Percentiles rank a stretch among this genome's conserved stretches.
phyloP scores from a whole-genome alignment of 2,888 invertebrate species.

The Conus canariensis region DNA sequence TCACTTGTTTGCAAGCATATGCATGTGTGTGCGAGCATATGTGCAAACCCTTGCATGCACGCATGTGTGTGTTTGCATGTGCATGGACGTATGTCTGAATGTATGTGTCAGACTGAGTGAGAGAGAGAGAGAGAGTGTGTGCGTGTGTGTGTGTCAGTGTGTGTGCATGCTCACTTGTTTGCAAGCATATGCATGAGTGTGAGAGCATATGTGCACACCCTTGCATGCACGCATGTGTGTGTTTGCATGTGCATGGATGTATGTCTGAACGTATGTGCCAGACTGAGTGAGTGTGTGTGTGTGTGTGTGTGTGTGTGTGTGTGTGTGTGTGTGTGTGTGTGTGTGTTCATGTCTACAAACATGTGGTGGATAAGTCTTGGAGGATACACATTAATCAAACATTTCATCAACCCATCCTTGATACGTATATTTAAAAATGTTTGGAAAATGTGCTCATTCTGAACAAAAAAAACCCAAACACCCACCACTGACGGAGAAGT shows the following conservation, averaged over 20 bases:
- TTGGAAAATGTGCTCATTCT: no score
- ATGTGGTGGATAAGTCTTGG: no score
- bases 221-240: neutral
- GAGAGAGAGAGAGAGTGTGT: neutral
- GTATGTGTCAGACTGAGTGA: neutral
- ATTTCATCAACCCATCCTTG: no score
- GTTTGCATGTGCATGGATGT: neutral
- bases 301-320: neutral
- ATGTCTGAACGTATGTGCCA: neutral
- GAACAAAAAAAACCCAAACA: constrained; percentile 39
- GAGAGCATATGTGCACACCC: neutral
- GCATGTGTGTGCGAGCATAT: neutral
- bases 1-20: neutral
- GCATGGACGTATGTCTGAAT: neutral
- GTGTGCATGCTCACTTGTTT: neutral
- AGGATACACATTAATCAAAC: no score
- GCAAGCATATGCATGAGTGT: neutral
- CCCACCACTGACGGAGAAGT: constrained; percentile 95
- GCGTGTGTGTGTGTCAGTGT: neutral
- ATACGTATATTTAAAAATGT: no score
- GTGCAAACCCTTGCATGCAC: neutral
- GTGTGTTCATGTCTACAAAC: neutral
- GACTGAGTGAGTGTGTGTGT: neutral
- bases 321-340: neutral
- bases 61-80: neutral